A percentile compares a stretch with the other conserved stretches of the same genome.
phyloP scores from a whole-genome alignment of 2,797 vertebrate genomes.

The Anniella stebbinsi region DNA sequence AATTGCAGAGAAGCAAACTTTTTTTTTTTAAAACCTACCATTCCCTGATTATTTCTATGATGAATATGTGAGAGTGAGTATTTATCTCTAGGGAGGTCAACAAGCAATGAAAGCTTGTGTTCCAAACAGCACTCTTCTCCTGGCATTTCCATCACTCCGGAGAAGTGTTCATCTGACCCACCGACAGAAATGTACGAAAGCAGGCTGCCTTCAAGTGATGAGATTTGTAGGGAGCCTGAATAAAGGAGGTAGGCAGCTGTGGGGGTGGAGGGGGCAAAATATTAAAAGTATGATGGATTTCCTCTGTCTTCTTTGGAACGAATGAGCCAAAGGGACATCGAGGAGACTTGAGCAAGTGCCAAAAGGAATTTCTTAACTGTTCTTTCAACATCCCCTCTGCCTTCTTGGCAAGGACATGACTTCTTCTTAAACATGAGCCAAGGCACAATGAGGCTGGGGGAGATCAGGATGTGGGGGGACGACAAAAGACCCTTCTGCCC shows the following conservation, averaged over 20 bases:
- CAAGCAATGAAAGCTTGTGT: neutral
- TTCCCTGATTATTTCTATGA: neutral
- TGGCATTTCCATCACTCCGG: neutral
- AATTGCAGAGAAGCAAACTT: neutral
- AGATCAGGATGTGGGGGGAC: neutral
- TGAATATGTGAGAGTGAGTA: neutral
- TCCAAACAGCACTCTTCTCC: neutral
- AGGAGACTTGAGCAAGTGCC: conserved; percentile 57
- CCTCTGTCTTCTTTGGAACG: conserved; percentile 73
- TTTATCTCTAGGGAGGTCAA: neutral
- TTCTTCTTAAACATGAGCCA: neutral
- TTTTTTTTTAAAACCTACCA: neutral
- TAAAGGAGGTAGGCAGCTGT: neutral
- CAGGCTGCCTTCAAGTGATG: neutral
- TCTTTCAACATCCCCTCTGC: conserved; percentile 28
- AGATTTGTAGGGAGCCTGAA: neutral
- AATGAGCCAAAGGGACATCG: conserved; percentile 74
- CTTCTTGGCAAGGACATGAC: conserved; percentile 49
- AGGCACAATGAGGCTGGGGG: neutral
- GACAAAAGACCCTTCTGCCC: neutral
- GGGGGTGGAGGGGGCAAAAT: neutral
- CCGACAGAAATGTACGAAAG: neutral
- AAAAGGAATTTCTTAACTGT: conserved; percentile 48
- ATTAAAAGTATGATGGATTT: conserved; percentile 45
- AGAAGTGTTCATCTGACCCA: neutral